Evolutionary conservation across 2,113 vertebrate species (phyloP).

Genomic region (Syngnathus floridae): DNA sequence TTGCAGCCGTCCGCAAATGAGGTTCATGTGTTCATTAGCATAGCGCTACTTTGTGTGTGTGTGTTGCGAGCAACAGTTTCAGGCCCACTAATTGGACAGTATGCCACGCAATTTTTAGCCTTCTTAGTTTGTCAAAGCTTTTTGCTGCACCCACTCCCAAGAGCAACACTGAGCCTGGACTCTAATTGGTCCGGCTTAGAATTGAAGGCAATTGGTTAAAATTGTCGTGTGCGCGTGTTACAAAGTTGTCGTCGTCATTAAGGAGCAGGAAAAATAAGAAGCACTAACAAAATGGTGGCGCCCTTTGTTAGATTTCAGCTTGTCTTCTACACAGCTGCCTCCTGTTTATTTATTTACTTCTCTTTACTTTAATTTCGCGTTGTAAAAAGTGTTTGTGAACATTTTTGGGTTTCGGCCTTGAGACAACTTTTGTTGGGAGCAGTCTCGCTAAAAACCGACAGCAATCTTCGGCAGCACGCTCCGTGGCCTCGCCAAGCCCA

Average conservation of each 20-base stretch:
- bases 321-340: not conserved
- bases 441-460: not conserved
- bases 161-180: not conserved
- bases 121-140: not conserved
- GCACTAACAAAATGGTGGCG: not conserved
- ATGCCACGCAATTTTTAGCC: not conserved
- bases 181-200: not conserved
- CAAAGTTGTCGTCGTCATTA: not conserved
- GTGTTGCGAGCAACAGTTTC: not conserved
- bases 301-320: not conserved
- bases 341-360: not conserved
- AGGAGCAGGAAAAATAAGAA: not conserved
- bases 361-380: not conserved
- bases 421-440: not conserved
- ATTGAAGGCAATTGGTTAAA: not conserved
- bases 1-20: not conserved
- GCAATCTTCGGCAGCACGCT: not conserved
- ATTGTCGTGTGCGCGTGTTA: not conserved
- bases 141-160: not conserved
- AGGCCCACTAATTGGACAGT: not conserved
- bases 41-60: not conserved
- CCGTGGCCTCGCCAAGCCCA: not conserved
- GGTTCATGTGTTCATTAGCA: constrained; percentile 3
- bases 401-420: not conserved
- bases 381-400: not conserved